Evolutionary conservation across 2,113 vertebrate genomes (phyloP).

Genomic region (Corythoichthys haematopterus): DNA sequence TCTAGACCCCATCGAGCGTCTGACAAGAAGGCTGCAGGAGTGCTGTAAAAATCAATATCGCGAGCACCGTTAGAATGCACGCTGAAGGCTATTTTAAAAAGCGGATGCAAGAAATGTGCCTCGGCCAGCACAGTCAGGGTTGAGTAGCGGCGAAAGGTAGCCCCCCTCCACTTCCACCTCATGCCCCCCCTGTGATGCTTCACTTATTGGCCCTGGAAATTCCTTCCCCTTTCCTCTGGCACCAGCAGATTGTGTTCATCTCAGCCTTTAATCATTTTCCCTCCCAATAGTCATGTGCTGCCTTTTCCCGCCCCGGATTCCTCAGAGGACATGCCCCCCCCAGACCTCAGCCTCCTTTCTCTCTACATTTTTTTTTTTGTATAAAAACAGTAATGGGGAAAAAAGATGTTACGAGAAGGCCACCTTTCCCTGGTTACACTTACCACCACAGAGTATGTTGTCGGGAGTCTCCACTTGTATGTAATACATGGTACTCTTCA

Average conservation of each 20-base stretch:
- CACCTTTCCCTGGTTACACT: neutral
- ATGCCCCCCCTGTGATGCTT: constrained; percentile 30
- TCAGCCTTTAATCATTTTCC: constrained; percentile 60
- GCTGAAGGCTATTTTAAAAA: constrained; percentile 15
- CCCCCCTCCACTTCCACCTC: neutral
- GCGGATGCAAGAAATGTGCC: constrained; percentile 37
- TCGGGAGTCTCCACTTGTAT: neutral
- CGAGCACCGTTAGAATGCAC: constrained; percentile 4
- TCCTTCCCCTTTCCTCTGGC: constrained; percentile 52
- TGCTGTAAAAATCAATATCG: constrained; percentile 29
- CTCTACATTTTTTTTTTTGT: constrained; percentile 3
- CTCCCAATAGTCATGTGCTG: constrained; percentile 57
- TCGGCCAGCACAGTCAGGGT: constrained; percentile 38
- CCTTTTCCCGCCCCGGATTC: constrained; percentile 49
- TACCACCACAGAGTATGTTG: neutral
- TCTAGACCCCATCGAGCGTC: neutral
- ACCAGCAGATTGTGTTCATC: constrained; percentile 64
- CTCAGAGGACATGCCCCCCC: constrained; percentile 42
- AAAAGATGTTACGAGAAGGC: neutral
- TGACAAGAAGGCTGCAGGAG: neutral
- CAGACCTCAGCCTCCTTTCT: neutral
- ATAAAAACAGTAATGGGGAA: neutral
- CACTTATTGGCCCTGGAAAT: constrained; percentile 60
- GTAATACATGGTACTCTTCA: neutral
- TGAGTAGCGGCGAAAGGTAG: constrained; percentile 46